phyloP scores from a whole-genome alignment of 2,113 vertebrate genomes.

The Phrynosoma platyrhinos region DNA sequence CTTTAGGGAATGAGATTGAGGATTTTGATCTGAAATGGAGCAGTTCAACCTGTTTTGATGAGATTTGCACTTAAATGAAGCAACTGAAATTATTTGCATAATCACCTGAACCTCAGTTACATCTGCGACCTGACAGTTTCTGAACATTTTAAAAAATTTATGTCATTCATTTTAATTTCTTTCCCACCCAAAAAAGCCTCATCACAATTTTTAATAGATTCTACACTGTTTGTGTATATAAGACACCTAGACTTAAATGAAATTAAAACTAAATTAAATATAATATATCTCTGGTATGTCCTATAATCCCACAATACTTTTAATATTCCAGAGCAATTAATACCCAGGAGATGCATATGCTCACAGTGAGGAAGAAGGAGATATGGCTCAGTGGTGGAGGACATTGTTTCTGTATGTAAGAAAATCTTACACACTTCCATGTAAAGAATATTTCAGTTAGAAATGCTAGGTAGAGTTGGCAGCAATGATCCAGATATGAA shows the following conservation, averaged over 20 bases:
- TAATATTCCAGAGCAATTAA: not conserved
- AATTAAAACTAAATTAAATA: not conserved
- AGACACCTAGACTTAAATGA: conserved; percentile 45
- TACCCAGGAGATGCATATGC: no score
- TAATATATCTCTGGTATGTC: not conserved
- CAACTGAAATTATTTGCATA: conserved; percentile 38
- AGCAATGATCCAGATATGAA: no score
- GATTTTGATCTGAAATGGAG: conserved; percentile 13
- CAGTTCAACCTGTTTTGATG: conserved; percentile 10
- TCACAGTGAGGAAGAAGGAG: no score
- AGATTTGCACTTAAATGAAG: not conserved
- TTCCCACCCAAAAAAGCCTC: conserved; percentile 48
- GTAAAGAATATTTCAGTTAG: no score
- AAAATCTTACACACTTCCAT: no score
- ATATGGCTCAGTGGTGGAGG: no score
- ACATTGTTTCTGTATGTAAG: no score
- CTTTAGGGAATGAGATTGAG: conserved; percentile 23
- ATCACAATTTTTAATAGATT: conserved; percentile 60
- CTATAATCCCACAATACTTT: not conserved
- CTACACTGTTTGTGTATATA: conserved; percentile 40
- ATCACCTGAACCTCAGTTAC: conserved; percentile 59
- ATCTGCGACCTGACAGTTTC: conserved; percentile 60
- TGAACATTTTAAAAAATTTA: conserved; percentile 56
- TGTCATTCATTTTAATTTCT: conserved; percentile 47
- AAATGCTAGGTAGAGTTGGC: no score